phyloP scores from a whole-genome alignment of 2,888 invertebrate genomes.

The Marronus borbonicus region DNA sequence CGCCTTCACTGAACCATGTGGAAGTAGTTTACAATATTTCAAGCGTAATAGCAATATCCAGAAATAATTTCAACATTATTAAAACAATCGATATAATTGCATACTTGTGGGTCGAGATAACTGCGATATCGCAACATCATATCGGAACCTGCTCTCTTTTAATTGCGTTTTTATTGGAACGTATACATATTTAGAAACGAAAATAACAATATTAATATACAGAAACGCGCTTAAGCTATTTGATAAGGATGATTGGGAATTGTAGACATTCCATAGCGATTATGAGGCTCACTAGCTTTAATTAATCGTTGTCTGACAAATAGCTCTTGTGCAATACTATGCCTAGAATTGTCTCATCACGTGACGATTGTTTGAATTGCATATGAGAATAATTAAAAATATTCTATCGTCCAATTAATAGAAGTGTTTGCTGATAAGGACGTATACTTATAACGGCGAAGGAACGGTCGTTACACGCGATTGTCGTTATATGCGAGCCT shows the following conservation, averaged over 20 bases:
- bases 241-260: conserved; percentile 33
- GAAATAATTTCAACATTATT: not conserved
- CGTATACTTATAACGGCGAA: too few relatives aligned
- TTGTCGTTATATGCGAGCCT: too few relatives aligned
- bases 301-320: not conserved
- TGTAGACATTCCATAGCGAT: conserved; percentile 29
- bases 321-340: not conserved
- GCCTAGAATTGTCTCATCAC: not conserved
- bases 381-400: too few relatives aligned
- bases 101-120: not conserved
- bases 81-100: not conserved
- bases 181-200: conserved; percentile 1
- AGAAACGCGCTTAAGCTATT: not conserved
- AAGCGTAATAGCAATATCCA: not conserved
- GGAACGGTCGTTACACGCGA: too few relatives aligned
- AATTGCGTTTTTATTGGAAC: conserved; percentile 20
- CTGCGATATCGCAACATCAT: not conserved
- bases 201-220: not conserved
- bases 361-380: too few relatives aligned
- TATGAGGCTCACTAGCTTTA: conserved; percentile 20
- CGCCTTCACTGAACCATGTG: not conserved
- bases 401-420: too few relatives aligned
- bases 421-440: too few relatives aligned
- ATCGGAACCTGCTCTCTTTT: conserved; percentile 8
- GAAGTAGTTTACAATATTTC: not conserved